These are phyloP conservation scores for Muntiacus muntjak DNA, from an alignment of 2,113 vertebrate species.

Conservation along the genomic window DNA sequence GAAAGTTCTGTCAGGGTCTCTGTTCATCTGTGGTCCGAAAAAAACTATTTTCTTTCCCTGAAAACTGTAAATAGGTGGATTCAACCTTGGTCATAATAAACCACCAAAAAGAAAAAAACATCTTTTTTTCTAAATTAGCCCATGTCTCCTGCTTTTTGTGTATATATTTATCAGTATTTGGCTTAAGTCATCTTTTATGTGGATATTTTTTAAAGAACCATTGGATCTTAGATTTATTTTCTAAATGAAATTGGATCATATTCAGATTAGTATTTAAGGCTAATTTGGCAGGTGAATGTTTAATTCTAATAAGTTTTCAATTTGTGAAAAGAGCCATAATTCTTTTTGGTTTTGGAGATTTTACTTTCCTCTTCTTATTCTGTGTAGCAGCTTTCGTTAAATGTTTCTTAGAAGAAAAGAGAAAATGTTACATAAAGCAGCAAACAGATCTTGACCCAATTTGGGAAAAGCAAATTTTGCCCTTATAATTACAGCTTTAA, in stretches of 20 bases:
- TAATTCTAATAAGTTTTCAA: conserved; percentile 40
- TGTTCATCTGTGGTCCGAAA: conserved; percentile 82
- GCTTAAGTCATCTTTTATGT: conserved; percentile 11
- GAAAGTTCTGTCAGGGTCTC: conserved; percentile 81
- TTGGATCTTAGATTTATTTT: not conserved
- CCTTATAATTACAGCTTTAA: not conserved
- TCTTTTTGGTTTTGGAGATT: not conserved
- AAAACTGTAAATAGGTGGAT: conserved; percentile 80
- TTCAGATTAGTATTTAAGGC: conserved; percentile 28
- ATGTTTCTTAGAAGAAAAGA: conserved; percentile 37
- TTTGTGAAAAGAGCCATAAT: conserved; percentile 52
- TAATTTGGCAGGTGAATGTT: conserved; percentile 40
- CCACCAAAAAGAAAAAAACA: conserved; percentile 19
- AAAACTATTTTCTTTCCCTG: conserved; percentile 81
- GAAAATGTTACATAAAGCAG: conserved; percentile 55
- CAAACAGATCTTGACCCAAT: conserved; percentile 53
- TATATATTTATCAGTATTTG: conserved; percentile 7
- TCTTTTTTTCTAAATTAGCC: conserved; percentile 19
- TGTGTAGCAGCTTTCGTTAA: conserved; percentile 53
- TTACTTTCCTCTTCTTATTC: conserved; percentile 49
- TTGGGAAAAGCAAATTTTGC: not conserved
- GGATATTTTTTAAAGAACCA: not conserved
- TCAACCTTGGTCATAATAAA: conserved; percentile 72
- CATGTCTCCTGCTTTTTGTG: not conserved
- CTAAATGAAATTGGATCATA: not conserved